A percentile compares a stretch with the other conserved stretches of the same genome.
Evolutionary conservation across 1,140 invertebrate genomes (phyloP).

Genomic region (Heliconius eleuchia): DNA sequence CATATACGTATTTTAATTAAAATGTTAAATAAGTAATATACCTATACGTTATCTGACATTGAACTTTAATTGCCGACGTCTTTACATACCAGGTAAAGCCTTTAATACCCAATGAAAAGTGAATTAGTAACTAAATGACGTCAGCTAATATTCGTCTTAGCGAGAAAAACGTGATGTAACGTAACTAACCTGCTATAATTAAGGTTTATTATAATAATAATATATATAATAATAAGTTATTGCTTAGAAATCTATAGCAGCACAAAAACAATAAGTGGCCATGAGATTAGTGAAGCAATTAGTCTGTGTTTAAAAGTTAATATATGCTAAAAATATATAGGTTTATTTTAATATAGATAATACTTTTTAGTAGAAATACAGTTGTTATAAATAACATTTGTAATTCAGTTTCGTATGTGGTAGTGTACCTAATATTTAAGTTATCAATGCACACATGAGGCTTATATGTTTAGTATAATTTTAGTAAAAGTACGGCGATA

Average conservation of each 20-base stretch:
- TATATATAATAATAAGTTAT: not conserved
- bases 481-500: not conserved
- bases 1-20: not conserved
- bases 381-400: not conserved
- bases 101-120: conserved; percentile 22
- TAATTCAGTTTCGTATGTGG: not conserved
- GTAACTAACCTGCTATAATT: conserved; percentile 18
- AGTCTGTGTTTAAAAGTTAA: conserved; percentile 7
- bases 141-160: conserved; percentile 31
- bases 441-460: not conserved
- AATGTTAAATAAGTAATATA: not conserved
- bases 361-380: not conserved
- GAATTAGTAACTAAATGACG: conserved; percentile 30
- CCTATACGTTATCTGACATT: conserved; percentile 13
- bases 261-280: conserved; percentile 25
- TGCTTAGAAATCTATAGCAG: not conserved
- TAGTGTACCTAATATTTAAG: not conserved
- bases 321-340: not conserved
- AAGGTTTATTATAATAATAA: conserved; percentile 3
- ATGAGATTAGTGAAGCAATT: not conserved
- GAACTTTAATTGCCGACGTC: conserved; percentile 32
- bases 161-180: conserved; percentile 27
- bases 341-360: not conserved
- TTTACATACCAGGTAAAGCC: conserved; percentile 21
- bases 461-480: not conserved